A percentile compares a stretch with the other conserved stretches of the same genome.
phyloP scores from a whole-genome alignment of 2,888 invertebrate species.

The Cancer borealis region DNA sequence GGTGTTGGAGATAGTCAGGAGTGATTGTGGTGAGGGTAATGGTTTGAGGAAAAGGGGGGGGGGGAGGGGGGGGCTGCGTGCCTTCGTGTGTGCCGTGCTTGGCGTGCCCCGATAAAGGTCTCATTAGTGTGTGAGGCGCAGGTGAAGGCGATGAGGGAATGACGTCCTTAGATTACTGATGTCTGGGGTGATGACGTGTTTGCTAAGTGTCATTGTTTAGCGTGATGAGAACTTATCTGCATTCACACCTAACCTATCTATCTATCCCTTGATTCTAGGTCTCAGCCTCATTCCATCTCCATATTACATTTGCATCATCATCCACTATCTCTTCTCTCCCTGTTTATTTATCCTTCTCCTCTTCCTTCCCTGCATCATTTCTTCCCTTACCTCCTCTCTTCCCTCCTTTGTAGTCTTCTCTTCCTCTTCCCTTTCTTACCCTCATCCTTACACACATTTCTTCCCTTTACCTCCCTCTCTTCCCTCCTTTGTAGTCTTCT shows the following conservation, averaged over 20 bases:
- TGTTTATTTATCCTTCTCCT: not conserved
- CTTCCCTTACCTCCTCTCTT: not conserved
- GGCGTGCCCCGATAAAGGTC: not conserved
- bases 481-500: not conserved
- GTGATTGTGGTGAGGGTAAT: not conserved
- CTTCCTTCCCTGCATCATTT: not conserved
- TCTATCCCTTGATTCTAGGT: not conserved
- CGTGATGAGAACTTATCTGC: not conserved
- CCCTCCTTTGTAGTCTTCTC: not conserved
- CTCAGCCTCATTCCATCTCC: not conserved
- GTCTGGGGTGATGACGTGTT: not conserved
- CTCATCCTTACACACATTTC: not conserved
- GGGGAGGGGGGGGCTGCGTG: not conserved
- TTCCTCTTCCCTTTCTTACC: not conserved
- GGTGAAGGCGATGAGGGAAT: not conserved
- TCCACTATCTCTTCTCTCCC: not conserved
- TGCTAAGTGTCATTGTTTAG: not conserved
- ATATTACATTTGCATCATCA: not conserved
- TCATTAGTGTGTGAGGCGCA: not conserved
- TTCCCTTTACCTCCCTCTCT: not conserved
- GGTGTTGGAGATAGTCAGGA: not conserved
- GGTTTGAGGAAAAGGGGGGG: not conserved
- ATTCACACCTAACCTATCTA: not conserved
- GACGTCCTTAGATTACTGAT: not conserved
- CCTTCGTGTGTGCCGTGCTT: not conserved